Evolutionary conservation across 2,888 invertebrate species (phyloP), one percentile per base, ranked within the genome.

Genomic region (Lochmaea crataegi): DNA sequence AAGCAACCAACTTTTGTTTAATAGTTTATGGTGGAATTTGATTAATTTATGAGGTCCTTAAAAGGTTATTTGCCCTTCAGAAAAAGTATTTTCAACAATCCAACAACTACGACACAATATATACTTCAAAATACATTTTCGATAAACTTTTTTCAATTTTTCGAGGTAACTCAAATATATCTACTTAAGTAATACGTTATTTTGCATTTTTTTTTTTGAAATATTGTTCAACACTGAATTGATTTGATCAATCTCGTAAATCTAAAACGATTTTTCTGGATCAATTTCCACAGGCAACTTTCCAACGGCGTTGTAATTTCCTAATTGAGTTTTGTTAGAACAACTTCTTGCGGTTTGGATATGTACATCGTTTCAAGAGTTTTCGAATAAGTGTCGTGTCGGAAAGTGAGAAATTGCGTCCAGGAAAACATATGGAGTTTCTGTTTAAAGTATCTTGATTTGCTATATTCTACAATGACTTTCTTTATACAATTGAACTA

Each of bases 131-230:
- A 83, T 83, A 77, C 81, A 82, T 80, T 82, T 18, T 77, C 65
- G 65, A 77, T 72, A 61, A 73, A 71, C 22, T 71, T 70, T 51
- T 75, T 76, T 75, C 73, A 51, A 45, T 78, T 77, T 75, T 76
- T 73, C 76, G 71, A 82, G 81, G 82, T 83, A 84, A 84, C 83
- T 81, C 80, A 80, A 79, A 81, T 79, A 81, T 79, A 80, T 81
- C 81, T 84, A 83, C 82, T 83, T 83, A 83, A 82, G 81, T 83
- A 82, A 81, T 82, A 82, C 77, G 78, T 78, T 79, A 79, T 76
- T 81, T 75, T 78, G 67, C 38, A 65, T 71, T 60, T 65, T 38
- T 73, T 71, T 60, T 68, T 22, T 73, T 68, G 53, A 68, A 77
- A 79, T 77, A 81, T 77, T 80, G 79, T 80, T 80, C 79, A 80